Evolutionary conservation across 2,888 invertebrate genomes (phyloP), one percentile per base, ranked within the genome.

Genomic region (Arenicola marina): DNA sequence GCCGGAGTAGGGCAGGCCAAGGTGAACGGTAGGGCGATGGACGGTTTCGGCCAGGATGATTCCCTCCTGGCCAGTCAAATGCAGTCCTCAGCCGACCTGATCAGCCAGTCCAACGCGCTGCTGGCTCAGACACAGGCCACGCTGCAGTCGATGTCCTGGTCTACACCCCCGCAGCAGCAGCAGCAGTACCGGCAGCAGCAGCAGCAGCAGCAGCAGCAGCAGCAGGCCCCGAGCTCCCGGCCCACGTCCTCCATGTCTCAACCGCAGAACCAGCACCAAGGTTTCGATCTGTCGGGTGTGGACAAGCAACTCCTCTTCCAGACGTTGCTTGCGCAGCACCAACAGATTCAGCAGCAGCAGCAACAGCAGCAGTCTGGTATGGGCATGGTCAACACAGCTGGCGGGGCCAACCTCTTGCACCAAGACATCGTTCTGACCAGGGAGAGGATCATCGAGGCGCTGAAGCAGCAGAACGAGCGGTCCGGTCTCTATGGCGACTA

Each of bases 31-130:
- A 38, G 11, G 18, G 38, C 11, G 11, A 11, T 15, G 18, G 38
- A 38, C 38, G 38, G 38, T 38, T 15, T 38, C 38, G n/a, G n/a
- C n/a, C n/a, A n/a, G n/a, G n/a, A n/a, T n/a, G n/a, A n/a, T n/a
- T n/a, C n/a, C n/a, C n/a, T n/a, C n/a, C n/a, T n/a, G n/a, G 38
- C 38, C 11, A 38, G 38, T 38, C 38, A 38, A 11, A 11, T 38
- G 38, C 15, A 48, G 48, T 48, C 48, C 7, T n/a, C 48, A n/a
- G 48, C 48, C 15, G 48, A 48, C 7, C 48, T 48, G n/a, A 48
- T 48, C 48, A 48, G 26, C 26, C 48, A 48, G 48, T 48, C 48
- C 7, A 11, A 48, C 18, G 48, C 48, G 7, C 48, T 48, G 15
- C 48, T 48, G 18, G 48, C 48, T n/a, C 48, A 48, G 48, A 48